These are phyloP conservation scores for Thaumatotibia leucotreta DNA, from an alignment of 1,140 invertebrate genomes.

Conservation along the genomic window DNA sequence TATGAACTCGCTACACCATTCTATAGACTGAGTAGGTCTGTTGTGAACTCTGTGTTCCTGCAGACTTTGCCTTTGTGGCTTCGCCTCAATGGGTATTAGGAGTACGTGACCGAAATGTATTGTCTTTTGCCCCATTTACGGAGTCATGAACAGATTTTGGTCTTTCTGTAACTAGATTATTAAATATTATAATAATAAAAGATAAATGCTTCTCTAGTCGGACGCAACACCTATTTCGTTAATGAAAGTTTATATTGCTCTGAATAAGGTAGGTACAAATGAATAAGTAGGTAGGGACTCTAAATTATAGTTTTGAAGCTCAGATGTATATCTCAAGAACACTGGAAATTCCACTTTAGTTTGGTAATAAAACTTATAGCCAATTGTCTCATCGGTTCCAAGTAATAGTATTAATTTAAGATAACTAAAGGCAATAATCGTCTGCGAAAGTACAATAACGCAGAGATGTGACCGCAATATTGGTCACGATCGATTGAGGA, in stretches of 20 bases:
- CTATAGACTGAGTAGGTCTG: background rate
- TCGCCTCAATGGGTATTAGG: background rate
- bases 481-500: background rate
- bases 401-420: background rate
- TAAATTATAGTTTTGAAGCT: too few relatives aligned
- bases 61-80: conserved; percentile 1
- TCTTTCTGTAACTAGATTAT: too few relatives aligned
- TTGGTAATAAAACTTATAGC: too few relatives aligned
- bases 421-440: background rate
- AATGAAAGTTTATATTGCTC: too few relatives aligned
- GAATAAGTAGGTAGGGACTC: too few relatives aligned
- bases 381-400: too few relatives aligned
- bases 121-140: background rate
- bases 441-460: background rate
- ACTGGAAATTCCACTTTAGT: too few relatives aligned
- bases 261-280: too few relatives aligned
- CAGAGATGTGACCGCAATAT: background rate
- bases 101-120: conserved; percentile 3
- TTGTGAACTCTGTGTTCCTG: background rate
- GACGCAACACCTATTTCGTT: background rate
- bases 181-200: too few relatives aligned
- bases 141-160: background rate
- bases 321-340: too few relatives aligned
- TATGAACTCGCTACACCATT: background rate
- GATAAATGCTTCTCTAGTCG: too few relatives aligned